phyloP scores from a whole-genome alignment of 2,888 invertebrate species.

The Dexiosoma caninum region DNA sequence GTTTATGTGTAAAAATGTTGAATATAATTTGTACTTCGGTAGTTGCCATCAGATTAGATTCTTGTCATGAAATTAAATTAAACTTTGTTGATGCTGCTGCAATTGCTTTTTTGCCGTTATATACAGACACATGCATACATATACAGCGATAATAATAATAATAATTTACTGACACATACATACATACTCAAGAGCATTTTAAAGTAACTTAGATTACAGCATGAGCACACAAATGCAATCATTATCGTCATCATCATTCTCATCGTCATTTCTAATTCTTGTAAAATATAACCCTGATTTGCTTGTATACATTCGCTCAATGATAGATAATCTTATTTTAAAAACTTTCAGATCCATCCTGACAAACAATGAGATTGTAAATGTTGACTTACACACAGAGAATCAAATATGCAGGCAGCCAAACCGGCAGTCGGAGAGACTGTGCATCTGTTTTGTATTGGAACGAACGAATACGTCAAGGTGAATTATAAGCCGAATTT shows the following conservation, averaged over 20 bases:
- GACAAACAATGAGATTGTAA: constrained; percentile 39
- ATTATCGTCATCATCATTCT: constrained; percentile 30
- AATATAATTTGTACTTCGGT: constrained; percentile 61
- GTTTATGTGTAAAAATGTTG: constrained; percentile 37
- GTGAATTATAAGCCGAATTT: constrained; percentile 38
- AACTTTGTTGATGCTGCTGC: constrained; percentile 50
- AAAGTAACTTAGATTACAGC: constrained; percentile 13
- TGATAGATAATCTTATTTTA: constrained; percentile 59
- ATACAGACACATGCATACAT: neutral
- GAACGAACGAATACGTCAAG: constrained; percentile 23
- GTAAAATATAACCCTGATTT: constrained; percentile 60
- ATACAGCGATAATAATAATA: neutral
- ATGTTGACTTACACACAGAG: constrained; percentile 6
- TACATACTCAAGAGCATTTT: constrained; percentile 30
- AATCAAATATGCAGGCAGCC: constrained; percentile 22
- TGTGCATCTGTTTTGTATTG: neutral
- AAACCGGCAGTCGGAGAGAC: neutral
- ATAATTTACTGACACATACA: neutral
- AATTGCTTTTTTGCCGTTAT: constrained; percentile 1
- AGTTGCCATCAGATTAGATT: constrained; percentile 62
- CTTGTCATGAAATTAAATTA: constrained; percentile 62
- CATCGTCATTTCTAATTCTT: constrained; percentile 46
- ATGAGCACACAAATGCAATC: constrained; percentile 45
- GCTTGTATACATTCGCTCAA: constrained; percentile 37
- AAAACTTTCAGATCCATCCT: constrained; percentile 54